phyloP scores from a whole-genome alignment of 2,113 vertebrate species.

The Kryptolebias marmoratus region DNA sequence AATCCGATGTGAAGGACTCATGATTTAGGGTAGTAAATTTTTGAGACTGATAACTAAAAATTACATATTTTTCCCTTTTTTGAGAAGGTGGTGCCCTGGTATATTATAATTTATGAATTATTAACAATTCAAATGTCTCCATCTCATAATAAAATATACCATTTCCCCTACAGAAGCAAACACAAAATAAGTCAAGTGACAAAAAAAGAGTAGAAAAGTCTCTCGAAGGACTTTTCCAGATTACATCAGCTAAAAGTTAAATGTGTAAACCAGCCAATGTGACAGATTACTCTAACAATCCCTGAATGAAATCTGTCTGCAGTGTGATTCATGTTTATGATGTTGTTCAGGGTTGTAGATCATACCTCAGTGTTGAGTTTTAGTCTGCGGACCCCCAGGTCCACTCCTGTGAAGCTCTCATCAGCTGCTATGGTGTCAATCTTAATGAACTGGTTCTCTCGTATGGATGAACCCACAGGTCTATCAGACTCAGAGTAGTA shows the following conservation, averaged over 20 bases:
- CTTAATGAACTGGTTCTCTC: conserved; percentile 93
- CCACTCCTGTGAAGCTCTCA: conserved; percentile 95
- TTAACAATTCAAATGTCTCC: no score
- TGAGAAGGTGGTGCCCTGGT: no score
- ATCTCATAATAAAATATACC: no score
- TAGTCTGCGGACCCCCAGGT: conserved; percentile 91
- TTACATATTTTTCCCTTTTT: no score
- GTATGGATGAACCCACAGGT: conserved; percentile 86
- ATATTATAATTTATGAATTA: no score
- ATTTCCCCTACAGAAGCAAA: not conserved
- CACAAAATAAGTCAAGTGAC: conserved; percentile 5
- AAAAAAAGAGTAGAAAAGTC: not conserved
- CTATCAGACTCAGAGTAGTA: conserved; percentile 94
- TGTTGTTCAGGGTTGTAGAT: not conserved
- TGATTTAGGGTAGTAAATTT: no score
- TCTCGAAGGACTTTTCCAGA: not conserved
- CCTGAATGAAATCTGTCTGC: not conserved
- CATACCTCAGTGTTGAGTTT: conserved; percentile 92
- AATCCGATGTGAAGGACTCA: no score
- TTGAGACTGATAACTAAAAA: no score
- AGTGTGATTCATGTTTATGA: not conserved
- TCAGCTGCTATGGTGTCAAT: conserved; percentile 96
- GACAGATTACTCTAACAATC: not conserved
- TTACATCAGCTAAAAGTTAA: not conserved
- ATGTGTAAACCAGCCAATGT: not conserved